Evolutionary conservation across 2,113 vertebrate species (phyloP).

Genomic region (Cavia porcellus): DNA sequence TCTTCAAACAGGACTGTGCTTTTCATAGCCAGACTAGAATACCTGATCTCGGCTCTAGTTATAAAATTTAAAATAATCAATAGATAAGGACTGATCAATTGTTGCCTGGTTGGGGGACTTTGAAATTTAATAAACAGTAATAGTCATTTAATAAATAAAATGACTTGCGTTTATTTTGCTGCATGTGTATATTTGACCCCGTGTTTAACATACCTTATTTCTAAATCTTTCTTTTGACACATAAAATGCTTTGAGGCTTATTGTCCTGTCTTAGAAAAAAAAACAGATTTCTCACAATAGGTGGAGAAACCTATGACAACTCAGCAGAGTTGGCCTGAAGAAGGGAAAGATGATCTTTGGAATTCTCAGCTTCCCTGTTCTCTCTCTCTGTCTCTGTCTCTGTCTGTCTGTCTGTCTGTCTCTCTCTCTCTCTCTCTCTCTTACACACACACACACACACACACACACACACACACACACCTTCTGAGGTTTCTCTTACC

Average conservation of each 20-base stretch:
- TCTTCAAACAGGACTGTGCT: background rate
- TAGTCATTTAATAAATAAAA: background rate
- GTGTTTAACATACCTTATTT: background rate
- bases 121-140: background rate
- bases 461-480: background rate
- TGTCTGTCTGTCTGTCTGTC: no score
- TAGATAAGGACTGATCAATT: background rate
- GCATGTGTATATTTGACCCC: background rate
- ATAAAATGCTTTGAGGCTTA: background rate
- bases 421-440: no score
- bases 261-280: background rate
- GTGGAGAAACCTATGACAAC: background rate
- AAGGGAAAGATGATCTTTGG: background rate
- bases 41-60: background rate
- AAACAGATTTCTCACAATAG: background rate
- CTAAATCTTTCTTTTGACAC: constrained; percentile 17
- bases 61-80: background rate
- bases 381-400: no score
- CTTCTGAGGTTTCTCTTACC: background rate
- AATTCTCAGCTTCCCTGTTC: background rate
- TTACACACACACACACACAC: no score
- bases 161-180: background rate
- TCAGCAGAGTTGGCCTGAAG: background rate
- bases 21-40: background rate
- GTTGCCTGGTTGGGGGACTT: background rate